These are phyloP conservation scores for Orestias chungarensis DNA, from an alignment of 2,797 vertebrate species.

Conservation along the genomic window DNA sequence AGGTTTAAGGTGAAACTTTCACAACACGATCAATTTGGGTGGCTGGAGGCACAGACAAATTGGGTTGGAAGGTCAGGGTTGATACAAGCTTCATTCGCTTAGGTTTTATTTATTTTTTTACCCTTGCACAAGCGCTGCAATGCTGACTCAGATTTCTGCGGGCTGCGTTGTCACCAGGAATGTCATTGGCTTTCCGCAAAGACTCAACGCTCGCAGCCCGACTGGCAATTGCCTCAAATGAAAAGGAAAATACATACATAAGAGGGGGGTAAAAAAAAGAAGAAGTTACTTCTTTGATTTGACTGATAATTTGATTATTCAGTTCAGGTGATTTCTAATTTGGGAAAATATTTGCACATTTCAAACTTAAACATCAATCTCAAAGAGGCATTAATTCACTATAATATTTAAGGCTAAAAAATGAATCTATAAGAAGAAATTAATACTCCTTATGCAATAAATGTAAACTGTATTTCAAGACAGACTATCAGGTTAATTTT, in stretches of 20 bases:
- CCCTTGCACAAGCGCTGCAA: constrained; percentile 78
- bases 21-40: constrained; percentile 43
- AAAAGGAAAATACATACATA: constrained; percentile 66
- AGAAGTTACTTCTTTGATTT: constrained; percentile 34
- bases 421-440: constrained; percentile 32
- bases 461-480: constrained; percentile 1
- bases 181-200: constrained; percentile 73
- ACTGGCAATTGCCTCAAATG: constrained; percentile 73
- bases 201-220: constrained; percentile 77
- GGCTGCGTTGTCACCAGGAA: constrained; percentile 68
- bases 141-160: constrained; percentile 75
- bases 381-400: neutral
- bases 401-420: constrained; percentile 16
- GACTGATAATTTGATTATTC: neutral
- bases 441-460: constrained; percentile 32
- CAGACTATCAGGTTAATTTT: constrained; percentile 33
- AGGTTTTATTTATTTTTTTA: constrained; percentile 59
- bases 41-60: constrained; percentile 36
- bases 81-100: constrained; percentile 39
- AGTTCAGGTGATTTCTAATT: neutral
- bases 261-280: no score
- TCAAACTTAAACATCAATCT: neutral
- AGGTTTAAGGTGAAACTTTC: constrained; percentile 42
- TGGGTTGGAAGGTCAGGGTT: constrained; percentile 61
- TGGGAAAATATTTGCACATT: neutral